Percentiles rank a stretch among this genome's conserved stretches.
Conservation (phyloP, 2,888 invertebrate genomes). For the Mesoligia furuncula region DNA sequence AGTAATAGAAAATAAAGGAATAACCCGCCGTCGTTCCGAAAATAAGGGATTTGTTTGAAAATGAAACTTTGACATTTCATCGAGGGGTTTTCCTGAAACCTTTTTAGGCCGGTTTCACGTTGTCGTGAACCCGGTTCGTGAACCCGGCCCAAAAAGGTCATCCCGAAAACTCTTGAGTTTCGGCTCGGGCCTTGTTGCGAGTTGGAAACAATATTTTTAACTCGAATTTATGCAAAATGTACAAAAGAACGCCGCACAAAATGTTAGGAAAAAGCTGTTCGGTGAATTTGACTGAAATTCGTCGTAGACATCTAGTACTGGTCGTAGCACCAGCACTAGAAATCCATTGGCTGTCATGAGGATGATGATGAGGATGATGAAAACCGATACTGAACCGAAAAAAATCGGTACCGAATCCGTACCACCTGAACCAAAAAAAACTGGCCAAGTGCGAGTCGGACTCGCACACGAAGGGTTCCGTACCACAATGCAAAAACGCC, state of each 20-base stretch:
- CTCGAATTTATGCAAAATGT: conserved; percentile 33
- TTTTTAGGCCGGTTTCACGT: conserved; percentile 39
- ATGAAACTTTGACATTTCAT: conserved; percentile 59
- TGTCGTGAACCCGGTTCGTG: conserved; percentile 27
- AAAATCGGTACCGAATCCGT: neutral
- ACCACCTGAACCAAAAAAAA: neutral
- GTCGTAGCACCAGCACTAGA: too few relatives aligned
- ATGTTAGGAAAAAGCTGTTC: too few relatives aligned
- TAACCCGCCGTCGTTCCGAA: conserved; percentile 9
- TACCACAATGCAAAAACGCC: too few relatives aligned
- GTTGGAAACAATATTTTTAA: conserved; percentile 36
- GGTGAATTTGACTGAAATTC: too few relatives aligned
- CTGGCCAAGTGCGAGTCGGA: too few relatives aligned
- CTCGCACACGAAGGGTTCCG: too few relatives aligned
- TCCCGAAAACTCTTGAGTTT: conserved; percentile 37
- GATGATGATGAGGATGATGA: neutral
- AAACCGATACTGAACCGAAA: neutral
- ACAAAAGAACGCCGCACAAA: too few relatives aligned
- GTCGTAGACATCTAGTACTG: too few relatives aligned
- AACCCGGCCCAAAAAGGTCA: conserved; percentile 49
- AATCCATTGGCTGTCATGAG: neutral
- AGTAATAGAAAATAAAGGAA: conserved; percentile 1
- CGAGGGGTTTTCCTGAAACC: conserved; percentile 47
- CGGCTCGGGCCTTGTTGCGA: conserved; percentile 33
- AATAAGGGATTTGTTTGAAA: conserved; percentile 43